Base-by-base conservation (phyloP, 2,113 vertebrate genomes). In the Empidonax traillii region DNA sequence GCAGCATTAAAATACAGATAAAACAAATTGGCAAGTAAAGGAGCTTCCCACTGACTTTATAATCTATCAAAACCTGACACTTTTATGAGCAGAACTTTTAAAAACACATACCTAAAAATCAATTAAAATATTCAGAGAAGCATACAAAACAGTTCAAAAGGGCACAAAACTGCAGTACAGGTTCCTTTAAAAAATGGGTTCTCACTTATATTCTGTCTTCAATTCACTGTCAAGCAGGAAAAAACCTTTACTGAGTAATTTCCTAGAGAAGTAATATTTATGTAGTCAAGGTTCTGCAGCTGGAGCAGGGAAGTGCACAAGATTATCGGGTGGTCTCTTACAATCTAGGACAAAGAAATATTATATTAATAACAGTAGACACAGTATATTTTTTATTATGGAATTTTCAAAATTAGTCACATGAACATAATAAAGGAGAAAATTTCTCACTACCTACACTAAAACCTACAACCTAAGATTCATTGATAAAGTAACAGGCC, bases 71-170 rank as follows among this genome's bases (percentile, higher is more conserved):
- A 95, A 91, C 25, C 33, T 47, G 61, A 88, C 66, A 55, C 46
- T 78, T 96, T 93, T 90, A 97, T 61, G 71, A 90, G 91, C 43
- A 66, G 39, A 85, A 71, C 39, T 76, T 94, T 83, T 27, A 95
- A 96, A 94, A 78, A 86, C 27, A 78, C 37, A 53, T 18, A 90
- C 33, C 33, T 92, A 90, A 78, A 87, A 37, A 85, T 93, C 82
- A 84, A 88, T 78, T 92, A 84, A 86, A 84, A 88, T 55, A 89
- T 75, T 90, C 66, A 78, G 62, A 80, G 88, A 94, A 89, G 71
- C 86, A 96, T 89, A 90, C n/a, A 82, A 87, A 94, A 89, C 68
- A 84, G 82, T 88, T 96, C 82, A 92, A 97, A 94, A 62, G 35
- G 72, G 35, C 63, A 75, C 52, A 94, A 93, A 96, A 89, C 0